phyloP scores from a whole-genome alignment of 1,140 invertebrate genomes.

The Drosophila teissieri region DNA sequence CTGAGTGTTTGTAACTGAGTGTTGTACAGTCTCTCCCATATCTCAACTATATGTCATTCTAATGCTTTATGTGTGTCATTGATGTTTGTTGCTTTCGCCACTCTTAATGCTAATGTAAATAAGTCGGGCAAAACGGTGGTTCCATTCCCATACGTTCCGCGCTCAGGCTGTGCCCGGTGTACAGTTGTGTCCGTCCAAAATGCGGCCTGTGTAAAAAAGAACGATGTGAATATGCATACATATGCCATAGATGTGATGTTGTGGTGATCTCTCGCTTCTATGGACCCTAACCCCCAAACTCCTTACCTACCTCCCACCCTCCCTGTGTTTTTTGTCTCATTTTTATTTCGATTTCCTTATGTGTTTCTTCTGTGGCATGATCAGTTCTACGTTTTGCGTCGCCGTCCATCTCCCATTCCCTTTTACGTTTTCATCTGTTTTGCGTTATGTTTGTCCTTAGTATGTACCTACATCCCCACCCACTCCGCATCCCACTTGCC shows the following conservation, averaged over 20 bases:
- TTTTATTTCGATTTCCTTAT: conserved; percentile 24
- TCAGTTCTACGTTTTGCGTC: conserved; percentile 4
- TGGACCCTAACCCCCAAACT: background rate
- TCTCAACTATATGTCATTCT: conserved; percentile 19
- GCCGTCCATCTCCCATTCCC: conserved; percentile 12
- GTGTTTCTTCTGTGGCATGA: conserved; percentile 25
- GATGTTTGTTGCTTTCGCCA: conserved; percentile 17
- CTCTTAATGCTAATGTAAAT: conserved; percentile 32
- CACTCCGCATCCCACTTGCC: conserved; percentile 16
- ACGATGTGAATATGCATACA: conserved; percentile 42
- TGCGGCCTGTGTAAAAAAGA: conserved; percentile 23
- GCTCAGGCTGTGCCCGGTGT: conserved; percentile 8
- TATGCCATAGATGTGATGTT: conserved; percentile 52
- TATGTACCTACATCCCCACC: conserved; percentile 19
- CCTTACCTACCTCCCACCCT: background rate
- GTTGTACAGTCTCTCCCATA: conserved; percentile 35
- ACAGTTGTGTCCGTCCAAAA: conserved; percentile 15
- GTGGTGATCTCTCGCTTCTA: conserved; percentile 63
- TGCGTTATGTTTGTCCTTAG: conserved; percentile 28
- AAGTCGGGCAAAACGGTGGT: background rate
- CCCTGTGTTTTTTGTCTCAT: conserved; percentile 7
- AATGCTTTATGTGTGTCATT: conserved; percentile 17
- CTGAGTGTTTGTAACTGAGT: conserved; percentile 39
- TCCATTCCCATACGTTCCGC: conserved; percentile 5
- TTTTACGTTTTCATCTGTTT: conserved; percentile 40